phyloP scores from a whole-genome alignment of 2,797 vertebrate species.

The Lepilemur ruficaudatus region DNA sequence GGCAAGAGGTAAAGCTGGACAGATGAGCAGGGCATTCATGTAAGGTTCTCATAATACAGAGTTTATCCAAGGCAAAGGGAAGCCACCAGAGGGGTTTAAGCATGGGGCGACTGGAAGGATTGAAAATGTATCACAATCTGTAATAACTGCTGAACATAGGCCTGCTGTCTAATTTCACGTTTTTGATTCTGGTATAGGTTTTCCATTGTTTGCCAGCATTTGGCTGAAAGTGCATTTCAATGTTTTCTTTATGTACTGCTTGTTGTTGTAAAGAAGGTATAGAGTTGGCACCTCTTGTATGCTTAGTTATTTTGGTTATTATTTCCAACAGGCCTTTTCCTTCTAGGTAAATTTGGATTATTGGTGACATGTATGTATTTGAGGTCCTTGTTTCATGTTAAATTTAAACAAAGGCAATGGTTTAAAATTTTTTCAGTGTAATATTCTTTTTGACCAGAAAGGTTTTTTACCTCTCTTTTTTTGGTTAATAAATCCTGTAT shows the following conservation, averaged over 20 bases:
- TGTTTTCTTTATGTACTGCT: background rate
- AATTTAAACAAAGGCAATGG: background rate
- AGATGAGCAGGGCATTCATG: accelerated
- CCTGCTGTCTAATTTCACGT: accelerated
- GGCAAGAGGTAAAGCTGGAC: too few relatives aligned
- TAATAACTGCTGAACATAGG: accelerated
- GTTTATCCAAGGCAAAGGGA: background rate
- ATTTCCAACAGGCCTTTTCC: background rate
- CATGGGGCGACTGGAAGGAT: background rate
- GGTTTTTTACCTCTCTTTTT: background rate
- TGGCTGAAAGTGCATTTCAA: background rate
- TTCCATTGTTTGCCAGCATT: background rate
- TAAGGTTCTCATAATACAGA: accelerated
- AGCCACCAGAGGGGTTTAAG: too few relatives aligned
- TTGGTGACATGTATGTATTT: background rate
- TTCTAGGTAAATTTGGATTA: background rate
- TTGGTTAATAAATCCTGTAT: background rate
- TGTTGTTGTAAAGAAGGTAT: background rate
- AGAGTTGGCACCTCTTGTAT: background rate
- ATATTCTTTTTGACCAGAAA: background rate
- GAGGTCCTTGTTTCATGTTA: background rate
- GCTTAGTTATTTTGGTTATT: background rate
- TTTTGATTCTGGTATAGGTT: background rate
- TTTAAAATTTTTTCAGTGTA: background rate
- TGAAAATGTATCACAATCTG: background rate